Evolutionary conservation across 1,140 invertebrate species (phyloP).

Genomic region (Rhynchophorus ferrugineus): DNA sequence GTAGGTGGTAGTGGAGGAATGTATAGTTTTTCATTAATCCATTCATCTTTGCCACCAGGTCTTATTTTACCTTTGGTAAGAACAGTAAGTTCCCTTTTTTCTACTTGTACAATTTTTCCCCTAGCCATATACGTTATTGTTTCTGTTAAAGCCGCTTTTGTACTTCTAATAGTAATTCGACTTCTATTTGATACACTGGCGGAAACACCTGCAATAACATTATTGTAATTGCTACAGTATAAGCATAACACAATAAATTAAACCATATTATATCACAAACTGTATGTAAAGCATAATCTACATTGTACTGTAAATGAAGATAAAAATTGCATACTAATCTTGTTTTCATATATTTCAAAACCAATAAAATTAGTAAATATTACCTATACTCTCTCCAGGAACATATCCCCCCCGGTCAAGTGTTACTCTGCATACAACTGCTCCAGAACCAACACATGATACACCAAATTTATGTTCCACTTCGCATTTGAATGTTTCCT

Average conservation of each 20-base stretch:
- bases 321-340: neutral
- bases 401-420: conserved; percentile 88
- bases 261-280: too few relatives aligned
- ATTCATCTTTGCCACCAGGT: conserved; percentile 73
- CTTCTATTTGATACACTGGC: conserved; percentile 82
- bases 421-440: conserved; percentile 74
- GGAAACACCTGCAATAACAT: conserved; percentile 42
- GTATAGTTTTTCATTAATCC: conserved; percentile 84
- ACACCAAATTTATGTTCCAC: conserved; percentile 84
- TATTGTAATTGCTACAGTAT: neutral
- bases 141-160: conserved; percentile 72
- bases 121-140: conserved; percentile 86
- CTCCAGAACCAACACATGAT: conserved; percentile 74
- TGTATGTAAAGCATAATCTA: neutral
- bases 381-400: conserved; percentile 81
- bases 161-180: conserved; percentile 65
- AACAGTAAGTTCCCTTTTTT: conserved; percentile 77
- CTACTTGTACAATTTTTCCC: conserved; percentile 78
- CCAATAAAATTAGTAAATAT: conserved; percentile 6
- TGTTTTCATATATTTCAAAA: neutral
- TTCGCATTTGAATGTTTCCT: conserved; percentile 89
- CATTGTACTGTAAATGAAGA: neutral
- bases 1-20: conserved; percentile 92
- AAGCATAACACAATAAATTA: neutral
- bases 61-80: conserved; percentile 75